These are phyloP conservation scores for Caenorhabditis imperialis DNA, from an alignment of 2,888 invertebrate genomes.

Conservation along the genomic window DNA sequence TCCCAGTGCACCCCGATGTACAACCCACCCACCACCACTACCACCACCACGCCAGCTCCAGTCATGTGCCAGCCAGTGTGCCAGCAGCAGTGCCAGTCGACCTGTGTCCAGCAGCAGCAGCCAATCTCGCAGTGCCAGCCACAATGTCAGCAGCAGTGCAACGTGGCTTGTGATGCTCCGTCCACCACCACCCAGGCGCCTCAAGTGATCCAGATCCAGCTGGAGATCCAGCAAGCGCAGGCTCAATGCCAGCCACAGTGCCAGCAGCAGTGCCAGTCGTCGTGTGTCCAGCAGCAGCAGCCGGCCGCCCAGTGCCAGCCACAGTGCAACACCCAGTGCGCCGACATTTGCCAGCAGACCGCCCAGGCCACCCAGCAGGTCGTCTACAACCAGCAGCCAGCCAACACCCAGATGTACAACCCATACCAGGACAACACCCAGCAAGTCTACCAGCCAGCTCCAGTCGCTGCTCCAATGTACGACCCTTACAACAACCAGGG, in stretches of 20 bases:
- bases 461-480: constrained; percentile 22
- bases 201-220: constrained; percentile 44
- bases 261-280: constrained; percentile 58
- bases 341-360: constrained; percentile 33
- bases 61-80: constrained; percentile 15
- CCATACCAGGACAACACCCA: constrained; percentile 45
- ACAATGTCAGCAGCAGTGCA: constrained; percentile 19
- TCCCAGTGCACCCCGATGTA: constrained; percentile 28
- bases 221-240: constrained; percentile 53
- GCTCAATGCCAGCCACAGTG: constrained; percentile 61
- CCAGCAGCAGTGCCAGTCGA: constrained; percentile 26
- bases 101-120: constrained; percentile 25
- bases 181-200: constrained; percentile 17
- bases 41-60: constrained; percentile 35
- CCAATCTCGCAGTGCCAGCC: constrained; percentile 45
- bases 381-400: constrained; percentile 1
- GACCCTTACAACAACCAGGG: constrained; percentile 50
- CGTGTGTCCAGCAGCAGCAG: constrained; percentile 61
- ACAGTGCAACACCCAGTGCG: constrained; percentile 54
- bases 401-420: constrained; percentile 35
- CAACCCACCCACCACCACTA: constrained; percentile 30
- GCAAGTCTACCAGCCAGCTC: constrained; percentile 3
- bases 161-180: too few relatives aligned
- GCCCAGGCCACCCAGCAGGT: constrained; percentile 36
- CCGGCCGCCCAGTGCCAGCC: constrained; percentile 56